phyloP scores from a whole-genome alignment of 2,113 vertebrate species.

The Hymenochirus boettgeri region DNA sequence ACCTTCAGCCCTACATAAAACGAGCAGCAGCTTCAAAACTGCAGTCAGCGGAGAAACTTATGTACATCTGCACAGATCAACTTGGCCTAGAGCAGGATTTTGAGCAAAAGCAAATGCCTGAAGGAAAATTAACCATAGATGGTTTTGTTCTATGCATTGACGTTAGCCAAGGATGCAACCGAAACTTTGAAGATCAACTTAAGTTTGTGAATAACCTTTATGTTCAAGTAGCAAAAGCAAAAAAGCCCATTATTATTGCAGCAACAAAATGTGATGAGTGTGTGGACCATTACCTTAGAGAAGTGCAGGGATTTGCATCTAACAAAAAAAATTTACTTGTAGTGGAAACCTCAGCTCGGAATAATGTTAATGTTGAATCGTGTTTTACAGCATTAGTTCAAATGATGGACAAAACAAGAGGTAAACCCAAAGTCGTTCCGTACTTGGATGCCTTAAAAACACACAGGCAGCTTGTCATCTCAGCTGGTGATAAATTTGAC shows the following conservation, averaged over 20 bases:
- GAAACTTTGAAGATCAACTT: conserved; percentile 96
- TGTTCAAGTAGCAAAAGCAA: conserved; percentile 88
- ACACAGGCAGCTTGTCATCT: conserved; percentile 87
- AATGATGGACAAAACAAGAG: conserved; percentile 93
- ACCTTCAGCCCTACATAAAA: conserved; percentile 95
- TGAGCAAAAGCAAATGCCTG: conserved; percentile 98
- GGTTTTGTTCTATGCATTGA: conserved; percentile 96
- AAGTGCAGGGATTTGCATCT: conserved; percentile 89
- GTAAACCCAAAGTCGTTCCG: conserved; percentile 93
- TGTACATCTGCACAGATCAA: conserved; percentile 99
- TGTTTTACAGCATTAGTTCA: conserved; percentile 92
- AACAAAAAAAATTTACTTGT: conserved; percentile 93
- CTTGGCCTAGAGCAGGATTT: conserved; percentile 98
- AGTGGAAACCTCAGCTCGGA: conserved; percentile 88
- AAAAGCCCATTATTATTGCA: conserved; percentile 91
- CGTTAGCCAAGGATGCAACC: conserved; percentile 93
- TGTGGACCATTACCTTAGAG: conserved; percentile 93
- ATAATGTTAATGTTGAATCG: conserved; percentile 86
- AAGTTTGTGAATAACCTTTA: conserved; percentile 96
- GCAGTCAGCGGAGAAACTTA: conserved; percentile 95
- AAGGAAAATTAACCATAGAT: conserved; percentile 91
- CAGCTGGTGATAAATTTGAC: conserved; percentile 88
- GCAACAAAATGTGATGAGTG: conserved; percentile 96
- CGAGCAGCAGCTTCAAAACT: conserved; percentile 89
- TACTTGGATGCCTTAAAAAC: conserved; percentile 93